Conservation (phyloP, 2,888 invertebrate species). For the Aphodius granarius region DNA sequence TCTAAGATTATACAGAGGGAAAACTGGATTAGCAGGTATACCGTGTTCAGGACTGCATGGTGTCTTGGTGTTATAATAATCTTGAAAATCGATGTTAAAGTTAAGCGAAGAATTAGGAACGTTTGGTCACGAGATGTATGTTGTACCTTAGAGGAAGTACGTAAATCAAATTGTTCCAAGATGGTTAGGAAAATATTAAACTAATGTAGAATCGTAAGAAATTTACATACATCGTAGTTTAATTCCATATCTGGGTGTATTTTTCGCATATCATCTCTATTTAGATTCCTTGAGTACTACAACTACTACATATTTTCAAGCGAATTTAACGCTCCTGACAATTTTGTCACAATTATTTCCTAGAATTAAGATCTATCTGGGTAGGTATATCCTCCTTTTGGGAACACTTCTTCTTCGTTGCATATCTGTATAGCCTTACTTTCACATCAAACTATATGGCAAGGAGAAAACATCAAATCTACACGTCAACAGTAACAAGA, state of each 20-base stretch:
- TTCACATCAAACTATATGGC: conserved; percentile 3
- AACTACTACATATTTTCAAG: background rate
- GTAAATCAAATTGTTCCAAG: background rate
- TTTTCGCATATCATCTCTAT: background rate
- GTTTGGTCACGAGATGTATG: background rate
- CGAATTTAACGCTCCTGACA: background rate
- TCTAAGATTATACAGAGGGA: background rate
- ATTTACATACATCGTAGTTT: background rate
- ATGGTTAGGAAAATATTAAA: background rate
- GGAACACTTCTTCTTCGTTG: background rate
- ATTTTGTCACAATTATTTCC: background rate
- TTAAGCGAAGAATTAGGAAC: background rate
- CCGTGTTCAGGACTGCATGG: background rate
- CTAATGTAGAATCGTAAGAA: background rate
- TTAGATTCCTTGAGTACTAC: background rate
- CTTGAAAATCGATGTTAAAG: background rate
- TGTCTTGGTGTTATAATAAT: background rate
- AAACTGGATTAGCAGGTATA: background rate
- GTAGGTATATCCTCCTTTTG: background rate
- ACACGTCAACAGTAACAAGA: background rate
- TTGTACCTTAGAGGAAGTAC: background rate
- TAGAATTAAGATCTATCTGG: background rate
- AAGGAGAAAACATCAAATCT: conserved; percentile 2
- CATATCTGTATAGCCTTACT: background rate
- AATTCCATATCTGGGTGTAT: background rate